Base-by-base conservation (phyloP, 2,797 vertebrate genomes). In the Spondyliosoma cantharus region DNA sequence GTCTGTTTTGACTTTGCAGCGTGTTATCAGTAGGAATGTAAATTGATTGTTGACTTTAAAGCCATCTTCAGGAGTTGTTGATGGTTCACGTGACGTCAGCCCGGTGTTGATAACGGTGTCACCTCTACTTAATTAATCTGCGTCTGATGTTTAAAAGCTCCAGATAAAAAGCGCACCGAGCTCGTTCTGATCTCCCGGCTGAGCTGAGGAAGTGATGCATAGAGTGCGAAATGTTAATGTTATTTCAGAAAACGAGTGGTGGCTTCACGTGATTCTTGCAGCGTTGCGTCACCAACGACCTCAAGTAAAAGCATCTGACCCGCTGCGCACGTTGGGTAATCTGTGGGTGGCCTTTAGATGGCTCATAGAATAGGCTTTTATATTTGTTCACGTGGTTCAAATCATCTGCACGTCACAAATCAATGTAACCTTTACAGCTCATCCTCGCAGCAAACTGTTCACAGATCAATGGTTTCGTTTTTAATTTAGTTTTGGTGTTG, bases 191-290 rank as follows among this genome's bases (percentile, higher is more conserved):
- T 70, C 58, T 17, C 8, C 15, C 24, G 37, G 56, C n/a, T 3
- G 37, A 70, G 22, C 7, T 2, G 1, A 54, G 66, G 49, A 59
- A 9, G 60, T 75, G 71, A 83, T 76, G 73, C 15, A 78, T 49
- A 3, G 22, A 42, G 61, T 73, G 74, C 46, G 61, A 78, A 32
- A 57, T 46, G 17, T 22, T 58, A 3, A 20, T 81, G 48, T 60
- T 79, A n/a, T 37, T 42, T 5, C 45, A 68, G 60, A 58, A 58
- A 53, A 45, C 58, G n/a, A 61, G 22, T 16, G 14, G 22, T 17
- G 17, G 17, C 19, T 52, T 24, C 43, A 19, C 1, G 19, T 58
- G 59, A 43, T 42, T 11, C 43, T n/a, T 42, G 15, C 45, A 14
- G 15, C 5, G 45, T 14, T 15, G 13, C 45, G 5, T 14, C 13